Conservation (phyloP, 37 sponge, comb jelly and placozoan genomes). For the Corticium candelabrum region DNA sequence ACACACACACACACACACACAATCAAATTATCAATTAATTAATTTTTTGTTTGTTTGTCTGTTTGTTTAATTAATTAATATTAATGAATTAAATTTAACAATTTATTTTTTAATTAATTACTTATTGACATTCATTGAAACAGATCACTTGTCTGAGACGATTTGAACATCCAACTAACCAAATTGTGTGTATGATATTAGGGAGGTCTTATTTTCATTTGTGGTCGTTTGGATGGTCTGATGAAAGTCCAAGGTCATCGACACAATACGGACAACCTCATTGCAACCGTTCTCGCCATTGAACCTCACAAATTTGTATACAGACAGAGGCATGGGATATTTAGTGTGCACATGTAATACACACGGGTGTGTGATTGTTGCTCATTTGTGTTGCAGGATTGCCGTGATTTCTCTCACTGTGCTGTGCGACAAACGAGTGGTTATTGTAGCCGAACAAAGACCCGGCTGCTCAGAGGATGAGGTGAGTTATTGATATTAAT, state of each 20-base stretch:
- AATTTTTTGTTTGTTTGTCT: not conserved
- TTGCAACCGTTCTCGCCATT: constrained; percentile 92
- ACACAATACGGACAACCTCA: constrained; percentile 93
- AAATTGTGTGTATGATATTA: constrained; percentile 1
- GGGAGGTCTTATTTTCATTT: constrained; percentile 85
- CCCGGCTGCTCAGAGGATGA: constrained; percentile 80
- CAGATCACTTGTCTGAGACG: no score
- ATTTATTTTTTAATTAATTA: no score
- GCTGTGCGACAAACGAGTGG: constrained; percentile 67
- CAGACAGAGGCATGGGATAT: constrained; percentile 41
- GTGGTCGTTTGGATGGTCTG: constrained; percentile 80
- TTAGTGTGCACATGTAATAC: not conserved
- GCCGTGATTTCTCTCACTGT: constrained; percentile 75
- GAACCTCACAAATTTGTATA: constrained; percentile 85
- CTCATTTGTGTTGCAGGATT: constrained; percentile 35
- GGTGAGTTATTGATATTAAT: constrained; percentile 13
- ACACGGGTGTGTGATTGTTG: not conserved
- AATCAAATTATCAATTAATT: not conserved
- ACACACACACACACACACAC: constrained; percentile 3
- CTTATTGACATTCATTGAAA: no score
- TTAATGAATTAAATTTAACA: no score
- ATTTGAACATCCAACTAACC: no score
- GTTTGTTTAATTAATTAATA: no score
- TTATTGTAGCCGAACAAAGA: constrained; percentile 87
- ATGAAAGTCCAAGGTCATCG: constrained; percentile 55